These are phyloP conservation scores for Pseudochirops cupreus DNA, from an alignment of 2,797 vertebrate species.

Conservation along the genomic window DNA sequence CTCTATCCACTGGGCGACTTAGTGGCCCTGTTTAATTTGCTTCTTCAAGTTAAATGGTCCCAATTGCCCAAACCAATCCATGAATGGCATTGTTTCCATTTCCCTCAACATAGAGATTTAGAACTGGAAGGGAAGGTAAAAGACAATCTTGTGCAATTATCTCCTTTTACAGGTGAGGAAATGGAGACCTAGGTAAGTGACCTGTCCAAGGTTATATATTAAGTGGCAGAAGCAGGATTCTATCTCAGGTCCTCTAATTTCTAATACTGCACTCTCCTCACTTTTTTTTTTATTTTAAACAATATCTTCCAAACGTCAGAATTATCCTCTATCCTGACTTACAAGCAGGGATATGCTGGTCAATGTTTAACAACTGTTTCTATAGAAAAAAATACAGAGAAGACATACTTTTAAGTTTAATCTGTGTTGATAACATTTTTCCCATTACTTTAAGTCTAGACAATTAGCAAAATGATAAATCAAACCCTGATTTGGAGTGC, in stretches of 20 bases:
- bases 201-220: background rate
- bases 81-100: background rate
- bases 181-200: slow-evolving; percentile 18
- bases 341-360: background rate
- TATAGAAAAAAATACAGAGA: background rate
- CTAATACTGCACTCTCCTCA: background rate
- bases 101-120: background rate
- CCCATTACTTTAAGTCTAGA: background rate
- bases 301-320: background rate
- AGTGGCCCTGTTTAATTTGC: background rate
- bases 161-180: background rate
- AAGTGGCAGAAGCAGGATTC: background rate
- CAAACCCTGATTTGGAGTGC: background rate
- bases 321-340: background rate
- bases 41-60: background rate
- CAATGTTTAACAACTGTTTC: background rate
- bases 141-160: background rate
- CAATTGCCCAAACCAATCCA: background rate
- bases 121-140: background rate
- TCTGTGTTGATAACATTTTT: background rate
- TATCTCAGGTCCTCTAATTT: background rate
- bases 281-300: background rate
- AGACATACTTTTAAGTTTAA: background rate
- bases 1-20: background rate
- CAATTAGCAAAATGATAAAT: background rate